Evolutionary conservation across 1,140 invertebrate genomes (phyloP), one percentile per base, ranked within the genome.

Genomic region (Philaenus spumarius): DNA sequence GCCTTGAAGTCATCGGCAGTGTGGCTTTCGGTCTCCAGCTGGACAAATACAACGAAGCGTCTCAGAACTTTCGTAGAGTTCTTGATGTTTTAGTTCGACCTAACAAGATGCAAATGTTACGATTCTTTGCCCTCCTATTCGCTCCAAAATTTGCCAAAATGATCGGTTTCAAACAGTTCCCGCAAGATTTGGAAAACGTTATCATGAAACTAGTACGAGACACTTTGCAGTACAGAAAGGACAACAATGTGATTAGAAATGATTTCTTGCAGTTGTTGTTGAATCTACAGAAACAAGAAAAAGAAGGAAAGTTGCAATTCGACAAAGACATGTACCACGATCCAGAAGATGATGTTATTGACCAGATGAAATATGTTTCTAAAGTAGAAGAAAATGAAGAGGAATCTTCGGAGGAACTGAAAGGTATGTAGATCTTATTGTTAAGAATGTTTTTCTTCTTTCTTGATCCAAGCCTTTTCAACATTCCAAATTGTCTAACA

Each of bases 261-360:
- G 74, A 75, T 56, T 74, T 74, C 48, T 62, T 73, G 34, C 59
- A 65, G 20, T 37, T 65, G n/a, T 42, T 65, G 15, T 58, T 65
- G 23, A 52, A 63, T 37, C 34, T 65, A 17, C 58, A 59, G 22
- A 39, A 55, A 9, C 34, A 55, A 34, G 54, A 55, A 22, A 34
- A 54, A 47, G 14, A 47, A 30, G 26, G 26, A 30, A 30, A 3
- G 3, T 30, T 30, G 26, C 3, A 30, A 4, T 30, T 30, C 9
- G 3, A 30, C 3, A 30, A 30, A 30, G 26, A 30, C 26, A 3
- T 4, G 3, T 3, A 30, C 26, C 26, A 30, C 9, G 3, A 30
- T 30, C 26, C 26, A 4, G 26, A 30, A 30, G 26, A 30, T 9
- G 26, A 30, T 30, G 26, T 30, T 30, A 30, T 30, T 4, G 3